phyloP scores from a whole-genome alignment of 92 coral and sea anemone genomes.

The Heliopora coerulea region DNA sequence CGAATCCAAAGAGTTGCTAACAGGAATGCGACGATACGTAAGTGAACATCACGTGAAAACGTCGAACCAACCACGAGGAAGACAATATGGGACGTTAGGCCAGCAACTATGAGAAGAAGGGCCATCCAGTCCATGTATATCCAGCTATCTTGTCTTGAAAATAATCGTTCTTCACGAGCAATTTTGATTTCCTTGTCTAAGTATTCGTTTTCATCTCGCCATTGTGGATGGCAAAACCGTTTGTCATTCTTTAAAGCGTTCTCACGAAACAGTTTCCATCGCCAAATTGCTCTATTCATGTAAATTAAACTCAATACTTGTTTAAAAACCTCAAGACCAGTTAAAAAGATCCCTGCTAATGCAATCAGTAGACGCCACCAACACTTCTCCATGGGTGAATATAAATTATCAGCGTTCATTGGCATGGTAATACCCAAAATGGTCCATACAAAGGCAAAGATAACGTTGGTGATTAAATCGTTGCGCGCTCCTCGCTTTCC shows the following conservation, averaged over 20 bases:
- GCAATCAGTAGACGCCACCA: conserved; percentile 40
- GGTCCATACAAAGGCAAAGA: conserved; percentile 37
- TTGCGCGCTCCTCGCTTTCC: conserved; percentile 20
- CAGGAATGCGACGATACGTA: conserved; percentile 72
- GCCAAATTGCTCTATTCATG: conserved; percentile 23
- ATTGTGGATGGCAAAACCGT: conserved; percentile 33
- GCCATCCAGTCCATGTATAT: conserved; percentile 31
- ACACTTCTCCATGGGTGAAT: conserved; percentile 2
- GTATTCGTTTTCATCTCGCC: conserved; percentile 40
- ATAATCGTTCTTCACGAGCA: conserved; percentile 23
- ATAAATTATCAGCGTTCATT: background rate
- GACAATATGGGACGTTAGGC: conserved; percentile 16
- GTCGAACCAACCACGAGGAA: conserved; percentile 25
- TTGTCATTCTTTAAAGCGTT: conserved; percentile 15
- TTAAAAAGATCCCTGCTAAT: background rate
- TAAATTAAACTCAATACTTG: conserved; percentile 7
- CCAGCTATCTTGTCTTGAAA: conserved; percentile 40
- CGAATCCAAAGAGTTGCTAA: conserved; percentile 78
- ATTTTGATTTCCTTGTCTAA: conserved; percentile 35
- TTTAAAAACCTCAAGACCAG: conserved; percentile 9
- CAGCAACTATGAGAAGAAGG: conserved; percentile 2
- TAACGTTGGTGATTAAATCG: conserved; percentile 11
- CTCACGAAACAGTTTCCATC: conserved; percentile 33
- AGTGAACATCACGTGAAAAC: conserved; percentile 48
- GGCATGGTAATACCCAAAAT: conserved; percentile 36